phyloP scores from a whole-genome alignment of 2,888 invertebrate species.

The Calameuta pallipes region DNA sequence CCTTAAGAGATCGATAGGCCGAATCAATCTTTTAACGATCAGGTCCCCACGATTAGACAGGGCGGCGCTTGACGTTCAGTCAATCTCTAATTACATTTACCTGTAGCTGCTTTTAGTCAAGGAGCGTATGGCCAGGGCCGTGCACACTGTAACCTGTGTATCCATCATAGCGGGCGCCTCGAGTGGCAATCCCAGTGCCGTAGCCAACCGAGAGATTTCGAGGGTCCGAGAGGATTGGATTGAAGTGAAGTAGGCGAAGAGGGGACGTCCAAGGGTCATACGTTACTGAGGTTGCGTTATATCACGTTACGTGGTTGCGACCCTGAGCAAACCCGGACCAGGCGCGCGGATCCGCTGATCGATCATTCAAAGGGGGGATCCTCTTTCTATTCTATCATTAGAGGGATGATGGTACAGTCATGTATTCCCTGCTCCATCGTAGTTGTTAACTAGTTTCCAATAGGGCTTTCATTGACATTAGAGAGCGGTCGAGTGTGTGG shows the following conservation, averaged over 20 bases:
- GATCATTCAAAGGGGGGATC: not conserved
- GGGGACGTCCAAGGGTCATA: not conserved
- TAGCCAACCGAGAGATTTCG: slow-evolving; percentile 20
- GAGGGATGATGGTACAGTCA: not conserved
- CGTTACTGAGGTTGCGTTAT: not conserved
- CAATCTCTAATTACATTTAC: slow-evolving; percentile 58
- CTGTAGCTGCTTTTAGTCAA: slow-evolving; percentile 35
- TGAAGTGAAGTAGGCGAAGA: not conserved
- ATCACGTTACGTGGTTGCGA: not conserved
- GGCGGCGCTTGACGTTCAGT: slow-evolving; percentile 48
- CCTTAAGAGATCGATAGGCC: not conserved
- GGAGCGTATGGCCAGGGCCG: not conserved
- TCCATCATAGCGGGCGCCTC: slow-evolving; percentile 31
- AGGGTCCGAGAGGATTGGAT: not conserved
- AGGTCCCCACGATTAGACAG: slow-evolving; percentile 40
- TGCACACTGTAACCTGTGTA: slow-evolving; percentile 1
- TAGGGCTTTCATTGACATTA: not conserved
- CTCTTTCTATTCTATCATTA: not conserved
- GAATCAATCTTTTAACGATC: not conserved
- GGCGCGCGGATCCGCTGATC: not conserved
- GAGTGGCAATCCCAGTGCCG: slow-evolving; percentile 46
- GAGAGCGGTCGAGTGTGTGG: not conserved
- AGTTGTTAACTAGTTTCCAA: not conserved
- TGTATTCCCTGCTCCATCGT: not conserved
- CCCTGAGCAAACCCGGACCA: not conserved